Evolutionary conservation across 2,888 invertebrate genomes (phyloP).

Genomic region (Tromatobia lineatoria): DNA sequence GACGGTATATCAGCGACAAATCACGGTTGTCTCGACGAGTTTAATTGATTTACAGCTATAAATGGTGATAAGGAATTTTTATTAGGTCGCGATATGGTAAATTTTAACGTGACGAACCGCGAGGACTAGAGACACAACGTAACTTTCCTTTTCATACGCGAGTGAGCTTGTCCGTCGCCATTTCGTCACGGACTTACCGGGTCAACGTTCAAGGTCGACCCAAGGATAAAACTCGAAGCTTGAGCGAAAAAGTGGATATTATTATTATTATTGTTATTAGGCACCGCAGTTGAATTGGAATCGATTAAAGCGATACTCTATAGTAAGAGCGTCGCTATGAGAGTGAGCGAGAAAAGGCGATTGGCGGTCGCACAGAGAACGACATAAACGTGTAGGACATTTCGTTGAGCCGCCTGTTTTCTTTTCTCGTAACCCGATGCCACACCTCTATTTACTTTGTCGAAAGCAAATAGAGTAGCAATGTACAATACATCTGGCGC

Average conservation of each 20-base stretch:
- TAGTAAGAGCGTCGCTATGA: no score
- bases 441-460: not conserved
- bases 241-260: conserved; percentile 5
- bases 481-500: conserved; percentile 18
- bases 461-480: not conserved
- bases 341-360: no score
- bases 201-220: conserved; percentile 59
- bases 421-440: not conserved
- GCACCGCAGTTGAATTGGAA: conserved; percentile 32
- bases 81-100: not conserved
- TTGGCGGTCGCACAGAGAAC: no score
- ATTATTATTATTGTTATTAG: conserved; percentile 53
- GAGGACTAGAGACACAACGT: not conserved
- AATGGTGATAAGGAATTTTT: no score
- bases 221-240: conserved; percentile 39
- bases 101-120: conserved; percentile 17
- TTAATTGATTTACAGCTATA: no score
- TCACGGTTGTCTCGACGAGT: no score
- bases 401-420: no score
- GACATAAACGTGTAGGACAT: no score
- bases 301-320: conserved; percentile 5
- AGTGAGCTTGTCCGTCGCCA: conserved; percentile 20
- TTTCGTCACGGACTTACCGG: conserved; percentile 43
- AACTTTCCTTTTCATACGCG: conserved; percentile 41
- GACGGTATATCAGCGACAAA: no score